These are phyloP conservation scores for Acanthopagrus latus DNA, from an alignment of 2,797 vertebrate genomes.

Conservation along the genomic window DNA sequence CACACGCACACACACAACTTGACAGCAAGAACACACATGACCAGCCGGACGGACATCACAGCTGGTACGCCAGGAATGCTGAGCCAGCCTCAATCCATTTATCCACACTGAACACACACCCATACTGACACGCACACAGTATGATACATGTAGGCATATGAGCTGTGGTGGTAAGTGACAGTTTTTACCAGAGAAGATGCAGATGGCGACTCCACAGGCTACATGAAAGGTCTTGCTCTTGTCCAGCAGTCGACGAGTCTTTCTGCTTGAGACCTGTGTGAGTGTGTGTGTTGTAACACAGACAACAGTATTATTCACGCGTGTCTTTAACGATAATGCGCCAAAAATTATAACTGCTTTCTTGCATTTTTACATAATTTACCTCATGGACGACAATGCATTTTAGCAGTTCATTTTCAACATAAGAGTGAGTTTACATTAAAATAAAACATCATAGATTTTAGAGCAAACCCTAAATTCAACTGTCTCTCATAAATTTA, in stretches of 20 bases:
- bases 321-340: not conserved
- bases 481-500: not conserved
- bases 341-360: not conserved
- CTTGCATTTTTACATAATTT: not conserved
- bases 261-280: constrained; percentile 91
- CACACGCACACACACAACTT: constrained; percentile 27
- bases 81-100: constrained; percentile 66
- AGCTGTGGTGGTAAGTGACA: constrained; percentile 10
- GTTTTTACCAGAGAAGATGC: constrained; percentile 93
- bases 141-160: constrained; percentile 28
- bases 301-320: constrained; percentile 17
- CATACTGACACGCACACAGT: constrained; percentile 19
- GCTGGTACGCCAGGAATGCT: constrained; percentile 67
- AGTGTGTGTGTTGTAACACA: constrained; percentile 22
- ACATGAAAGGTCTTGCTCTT: constrained; percentile 96
- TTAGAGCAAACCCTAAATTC: not conserved
- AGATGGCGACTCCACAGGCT: constrained; percentile 92
- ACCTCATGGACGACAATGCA: not conserved
- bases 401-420: not conserved
- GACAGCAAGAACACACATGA: constrained; percentile 54
- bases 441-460: not conserved
- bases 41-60: constrained; percentile 57
- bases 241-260: constrained; percentile 92
- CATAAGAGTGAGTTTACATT: not conserved
- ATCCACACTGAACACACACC: constrained; percentile 43